Base-by-base conservation (phyloP, 2,888 invertebrate genomes). In the Philhelius pedissequus region DNA sequence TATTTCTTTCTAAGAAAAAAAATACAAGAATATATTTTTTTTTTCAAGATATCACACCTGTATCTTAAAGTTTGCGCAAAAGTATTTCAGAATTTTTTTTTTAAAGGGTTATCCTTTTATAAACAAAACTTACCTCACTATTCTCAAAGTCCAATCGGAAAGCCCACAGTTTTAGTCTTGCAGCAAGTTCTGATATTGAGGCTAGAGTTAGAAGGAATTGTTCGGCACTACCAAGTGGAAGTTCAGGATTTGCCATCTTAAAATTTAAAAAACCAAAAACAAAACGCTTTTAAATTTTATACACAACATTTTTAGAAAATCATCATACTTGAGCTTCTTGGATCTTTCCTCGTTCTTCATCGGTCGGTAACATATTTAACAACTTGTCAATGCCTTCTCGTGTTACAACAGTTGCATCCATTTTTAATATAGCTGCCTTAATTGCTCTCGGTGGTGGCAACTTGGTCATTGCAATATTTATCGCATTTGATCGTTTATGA, bases 381-480 rank as follows among this genome's bases (percentile, higher is more conserved):
- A 99, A 93, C 94, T 99, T 99, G 93, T 99, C 99, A 87, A 99
- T 98, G 27, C 98, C 98, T 92, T 99, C 99, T 88, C 98, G 94
- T 88, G 98, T 99, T 92, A 99, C 97, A 56, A 99, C 98, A 1
- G 98, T 97, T 1, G 97, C 97, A 91, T 99, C 99, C 98, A 99
- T 99, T 92, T 99, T 99, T 91, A 99, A 93, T 86, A 98, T 98
- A 27, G 99, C 99, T n/a, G 98, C 97, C 91, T 99, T 99, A 86
- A 99, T 99, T 7, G 99, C 97, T 86, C 98, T 94, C 0, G 99
- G 97, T 0, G 99, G 99, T 2, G 99, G 99, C 86, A 99, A 93
- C 91, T 99, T 99, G 22, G 99, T 99, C 96, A 99, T 97, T 15
- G 99, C 99, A 88, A 99, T 99, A 91, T 99, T 99, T 88, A 99